These are phyloP conservation scores for Drosophila sechellia DNA, from an alignment of 1,140 invertebrate genomes.

Conservation along the genomic window DNA sequence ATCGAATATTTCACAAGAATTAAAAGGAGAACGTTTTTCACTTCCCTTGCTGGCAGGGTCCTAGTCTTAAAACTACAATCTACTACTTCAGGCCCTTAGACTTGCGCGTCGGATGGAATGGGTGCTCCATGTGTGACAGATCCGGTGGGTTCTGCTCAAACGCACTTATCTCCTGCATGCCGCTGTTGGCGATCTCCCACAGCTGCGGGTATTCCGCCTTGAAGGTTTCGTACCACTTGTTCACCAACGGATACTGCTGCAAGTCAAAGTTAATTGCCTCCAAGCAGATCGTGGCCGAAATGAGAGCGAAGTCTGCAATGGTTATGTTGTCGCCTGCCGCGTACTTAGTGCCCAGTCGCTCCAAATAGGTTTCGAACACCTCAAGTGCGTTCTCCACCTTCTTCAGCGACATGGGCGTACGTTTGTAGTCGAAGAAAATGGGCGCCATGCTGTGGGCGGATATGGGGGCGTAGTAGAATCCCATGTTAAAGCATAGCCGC, in stretches of 20 bases:
- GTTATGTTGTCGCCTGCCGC: constrained; percentile 89
- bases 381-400: constrained; percentile 88
- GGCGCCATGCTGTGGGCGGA: constrained; percentile 86
- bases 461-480: constrained; percentile 90
- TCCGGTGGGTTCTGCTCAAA: constrained; percentile 89
- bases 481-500: constrained; percentile 90
- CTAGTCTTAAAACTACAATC: background rate
- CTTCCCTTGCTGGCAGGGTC: background rate
- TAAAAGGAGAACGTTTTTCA: constrained; percentile 9
- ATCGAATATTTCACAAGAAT: constrained; percentile 11
- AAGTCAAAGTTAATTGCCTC: constrained; percentile 90
- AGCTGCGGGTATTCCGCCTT: constrained; percentile 88
- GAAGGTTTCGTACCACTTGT: constrained; percentile 89
- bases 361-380: constrained; percentile 89
- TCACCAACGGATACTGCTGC: constrained; percentile 85
- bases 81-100: constrained; percentile 43
- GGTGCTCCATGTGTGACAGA: constrained; percentile 88
- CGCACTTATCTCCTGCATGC: constrained; percentile 88
- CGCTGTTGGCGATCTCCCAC: constrained; percentile 88
- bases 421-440: constrained; percentile 90
- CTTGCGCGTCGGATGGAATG: constrained; percentile 89
- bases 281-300: constrained; percentile 89
- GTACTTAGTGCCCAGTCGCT: constrained; percentile 87
- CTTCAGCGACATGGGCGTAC: constrained; percentile 88
- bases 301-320: constrained; percentile 90